Evolutionary conservation across 1,140 invertebrate genomes (phyloP).

Genomic region (Pemphigus obesinymphae): DNA sequence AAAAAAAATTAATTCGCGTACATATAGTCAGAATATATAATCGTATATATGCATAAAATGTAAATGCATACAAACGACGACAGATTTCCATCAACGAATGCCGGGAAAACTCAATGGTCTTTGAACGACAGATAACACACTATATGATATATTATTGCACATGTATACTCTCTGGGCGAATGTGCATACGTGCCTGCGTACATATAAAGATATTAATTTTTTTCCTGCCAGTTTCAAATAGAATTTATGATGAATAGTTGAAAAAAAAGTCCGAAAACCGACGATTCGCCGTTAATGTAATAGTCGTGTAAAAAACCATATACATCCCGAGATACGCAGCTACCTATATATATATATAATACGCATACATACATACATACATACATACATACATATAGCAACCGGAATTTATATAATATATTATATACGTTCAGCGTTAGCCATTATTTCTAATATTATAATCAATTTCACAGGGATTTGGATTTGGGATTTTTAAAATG

Average conservation of each 20-base stretch:
- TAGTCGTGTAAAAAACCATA: not conserved
- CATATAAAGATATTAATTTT: not conserved
- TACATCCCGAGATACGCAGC: too few species aligned
- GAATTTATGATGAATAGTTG: not conserved
- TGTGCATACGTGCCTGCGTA: too few species aligned
- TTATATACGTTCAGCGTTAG: too few species aligned
- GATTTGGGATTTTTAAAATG: too few species aligned
- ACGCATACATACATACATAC: too few species aligned
- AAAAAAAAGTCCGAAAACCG: not conserved
- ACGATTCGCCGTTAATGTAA: not conserved
- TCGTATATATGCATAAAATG: too few species aligned
- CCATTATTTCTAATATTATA: too few species aligned
- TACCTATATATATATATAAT: too few species aligned
- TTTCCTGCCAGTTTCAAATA: not conserved
- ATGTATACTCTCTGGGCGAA: too few species aligned
- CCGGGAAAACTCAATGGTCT: not conserved
- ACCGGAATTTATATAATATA: too few species aligned
- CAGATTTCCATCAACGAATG: not conserved
- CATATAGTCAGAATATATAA: not conserved
- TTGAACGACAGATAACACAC: slow-evolving; percentile 3
- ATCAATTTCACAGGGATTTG: too few species aligned
- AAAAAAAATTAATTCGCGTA: not conserved
- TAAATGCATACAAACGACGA: not conserved
- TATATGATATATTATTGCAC: not conserved
- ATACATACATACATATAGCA: too few species aligned